Percentiles rank a stretch among this genome's conserved stretches.
Evolutionary conservation across 2,888 invertebrate species (phyloP).

Genomic region (Lasioglossum malachurum): DNA sequence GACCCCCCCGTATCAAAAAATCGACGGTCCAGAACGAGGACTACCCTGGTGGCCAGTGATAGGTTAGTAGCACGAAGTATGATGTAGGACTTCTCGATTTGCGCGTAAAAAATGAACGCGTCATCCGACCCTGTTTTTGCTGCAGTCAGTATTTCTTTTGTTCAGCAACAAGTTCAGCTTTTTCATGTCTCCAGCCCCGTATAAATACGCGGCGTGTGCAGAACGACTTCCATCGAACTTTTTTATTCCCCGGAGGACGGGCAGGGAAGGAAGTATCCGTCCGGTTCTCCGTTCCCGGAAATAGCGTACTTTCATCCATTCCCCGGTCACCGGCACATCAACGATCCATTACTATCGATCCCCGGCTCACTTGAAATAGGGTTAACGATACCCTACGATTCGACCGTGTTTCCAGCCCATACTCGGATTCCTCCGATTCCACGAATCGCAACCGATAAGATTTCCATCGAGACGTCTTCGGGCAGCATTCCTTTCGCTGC

Average conservation of each 20-base stretch:
- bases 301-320: constrained; percentile 65
- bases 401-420: constrained; percentile 17
- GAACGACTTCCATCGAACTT: constrained; percentile 42
- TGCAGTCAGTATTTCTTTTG: neutral
- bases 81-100: neutral
- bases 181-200: constrained; percentile 31
- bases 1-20: no score
- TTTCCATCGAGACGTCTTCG: neutral
- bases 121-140: neutral
- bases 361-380: constrained; percentile 49
- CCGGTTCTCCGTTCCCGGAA: constrained; percentile 45
- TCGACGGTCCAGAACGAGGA: no score
- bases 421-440: constrained; percentile 1
- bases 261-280: constrained; percentile 28
- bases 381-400: constrained; percentile 61
- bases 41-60: neutral
- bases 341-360: constrained; percentile 71
- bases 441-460: neutral
- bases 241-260: constrained; percentile 40
- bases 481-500: neutral
- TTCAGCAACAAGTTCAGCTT: constrained; percentile 59
- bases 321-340: constrained; percentile 67
- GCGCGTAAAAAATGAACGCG: neutral
- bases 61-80: neutral
- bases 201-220: constrained; percentile 30